These are phyloP conservation scores for Spermophilus dauricus DNA, from an alignment of 2,113 vertebrate genomes.

Conservation along the genomic window DNA sequence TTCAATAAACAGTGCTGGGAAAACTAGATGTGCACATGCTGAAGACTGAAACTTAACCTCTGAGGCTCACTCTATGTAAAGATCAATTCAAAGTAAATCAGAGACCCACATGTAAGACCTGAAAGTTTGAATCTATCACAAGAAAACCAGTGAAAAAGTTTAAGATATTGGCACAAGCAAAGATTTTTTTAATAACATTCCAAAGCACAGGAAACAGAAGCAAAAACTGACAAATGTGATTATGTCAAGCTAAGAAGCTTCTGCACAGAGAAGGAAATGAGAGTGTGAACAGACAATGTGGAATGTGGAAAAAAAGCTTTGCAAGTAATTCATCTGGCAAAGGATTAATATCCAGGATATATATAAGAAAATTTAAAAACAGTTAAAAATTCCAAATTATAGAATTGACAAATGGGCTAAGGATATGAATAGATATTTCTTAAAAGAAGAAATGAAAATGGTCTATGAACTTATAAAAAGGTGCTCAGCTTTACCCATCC, in stretches of 20 bases:
- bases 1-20: not conserved
- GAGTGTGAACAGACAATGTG: not conserved
- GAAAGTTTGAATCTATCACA: not conserved
- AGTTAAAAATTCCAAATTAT: not conserved
- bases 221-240: not conserved
- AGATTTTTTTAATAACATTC: not conserved
- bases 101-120: not conserved
- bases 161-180: not conserved
- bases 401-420: not conserved
- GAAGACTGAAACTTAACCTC: not conserved
- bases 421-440: not conserved
- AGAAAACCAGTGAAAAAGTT: not conserved
- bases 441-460: not conserved
- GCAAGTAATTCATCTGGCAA: not conserved
- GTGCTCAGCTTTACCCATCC: not conserved
- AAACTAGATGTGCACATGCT: not conserved
- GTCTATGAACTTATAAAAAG: not conserved
- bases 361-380: not conserved
- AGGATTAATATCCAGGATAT: not conserved
- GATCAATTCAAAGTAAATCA: not conserved
- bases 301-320: not conserved
- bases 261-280: not conserved
- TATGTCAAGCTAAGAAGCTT: not conserved
- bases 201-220: not conserved
- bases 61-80: not conserved